Percentiles rank a stretch among this genome's conserved stretches.
These are phyloP conservation scores for Gallinago media DNA, from an alignment of 2,113 vertebrate genomes.

Conservation along the genomic window DNA sequence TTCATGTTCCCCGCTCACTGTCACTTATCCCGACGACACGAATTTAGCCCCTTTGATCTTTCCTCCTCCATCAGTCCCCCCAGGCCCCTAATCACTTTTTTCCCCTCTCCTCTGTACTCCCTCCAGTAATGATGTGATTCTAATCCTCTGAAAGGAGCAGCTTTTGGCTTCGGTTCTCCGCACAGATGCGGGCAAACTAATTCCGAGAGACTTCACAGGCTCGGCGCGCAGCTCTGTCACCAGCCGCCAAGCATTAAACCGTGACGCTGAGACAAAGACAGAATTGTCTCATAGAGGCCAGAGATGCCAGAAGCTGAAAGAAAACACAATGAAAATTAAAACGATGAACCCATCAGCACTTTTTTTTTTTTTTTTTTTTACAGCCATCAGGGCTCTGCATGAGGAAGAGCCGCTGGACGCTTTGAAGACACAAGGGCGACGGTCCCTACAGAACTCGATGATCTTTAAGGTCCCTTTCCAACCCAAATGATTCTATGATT, in stretches of 20 bases:
- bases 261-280: neutral
- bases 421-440: neutral
- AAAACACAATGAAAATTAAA: constrained; percentile 1
- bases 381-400: neutral
- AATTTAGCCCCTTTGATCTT: constrained; percentile 60
- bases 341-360: neutral
- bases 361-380: neutral
- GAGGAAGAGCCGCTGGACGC: neutral
- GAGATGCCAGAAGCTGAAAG: constrained; percentile 6
- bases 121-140: constrained; percentile 68
- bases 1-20: constrained; percentile 9
- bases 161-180: constrained; percentile 42
- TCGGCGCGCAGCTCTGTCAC: neutral
- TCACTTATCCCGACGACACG: constrained; percentile 54
- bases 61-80: constrained; percentile 34
- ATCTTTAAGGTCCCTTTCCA: no score
- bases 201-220: constrained; percentile 16
- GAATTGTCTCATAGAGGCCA: neutral
- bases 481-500: neutral
- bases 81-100: constrained; percentile 62
- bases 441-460: neutral
- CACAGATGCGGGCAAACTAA: constrained; percentile 29
- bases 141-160: constrained; percentile 48
- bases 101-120: constrained; percentile 64
- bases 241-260: neutral